Conservation (phyloP, 2,797 vertebrate genomes). For the Schizothorax lantsangensis region DNA sequence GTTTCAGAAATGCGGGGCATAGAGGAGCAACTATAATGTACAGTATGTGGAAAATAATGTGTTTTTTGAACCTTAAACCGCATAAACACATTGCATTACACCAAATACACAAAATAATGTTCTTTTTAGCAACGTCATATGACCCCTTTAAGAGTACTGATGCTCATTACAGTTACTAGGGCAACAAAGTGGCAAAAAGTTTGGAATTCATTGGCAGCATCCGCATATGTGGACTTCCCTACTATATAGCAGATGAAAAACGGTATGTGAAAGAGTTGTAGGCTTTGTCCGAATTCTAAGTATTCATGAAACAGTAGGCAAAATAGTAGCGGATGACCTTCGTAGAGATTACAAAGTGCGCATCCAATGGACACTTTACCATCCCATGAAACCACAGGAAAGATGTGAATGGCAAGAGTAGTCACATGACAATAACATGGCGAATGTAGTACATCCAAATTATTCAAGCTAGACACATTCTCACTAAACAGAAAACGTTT, state of each 20-base stretch:
- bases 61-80: too few species aligned
- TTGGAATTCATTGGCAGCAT: not conserved
- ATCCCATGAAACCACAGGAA: not conserved
- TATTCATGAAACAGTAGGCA: not conserved
- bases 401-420: not conserved
- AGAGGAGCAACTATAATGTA: too few species aligned
- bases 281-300: not conserved
- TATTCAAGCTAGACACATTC: not conserved
- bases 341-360: too few species aligned
- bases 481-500: not conserved
- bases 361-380: not conserved
- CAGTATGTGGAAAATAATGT: too few species aligned
- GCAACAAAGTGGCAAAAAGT: not conserved
- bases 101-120: too few species aligned
- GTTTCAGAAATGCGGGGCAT: too few species aligned
- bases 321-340: not conserved
- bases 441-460: not conserved
- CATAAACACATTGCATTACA: too few species aligned
- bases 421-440: not conserved
- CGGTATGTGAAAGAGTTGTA: not conserved
- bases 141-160: not conserved
- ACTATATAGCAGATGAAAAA: not conserved
- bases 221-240: not conserved
- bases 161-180: conserved; percentile 1
- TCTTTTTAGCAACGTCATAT: too few species aligned